Conservation (phyloP, 2,113 vertebrate species). For the Brachirus orientalis region DNA sequence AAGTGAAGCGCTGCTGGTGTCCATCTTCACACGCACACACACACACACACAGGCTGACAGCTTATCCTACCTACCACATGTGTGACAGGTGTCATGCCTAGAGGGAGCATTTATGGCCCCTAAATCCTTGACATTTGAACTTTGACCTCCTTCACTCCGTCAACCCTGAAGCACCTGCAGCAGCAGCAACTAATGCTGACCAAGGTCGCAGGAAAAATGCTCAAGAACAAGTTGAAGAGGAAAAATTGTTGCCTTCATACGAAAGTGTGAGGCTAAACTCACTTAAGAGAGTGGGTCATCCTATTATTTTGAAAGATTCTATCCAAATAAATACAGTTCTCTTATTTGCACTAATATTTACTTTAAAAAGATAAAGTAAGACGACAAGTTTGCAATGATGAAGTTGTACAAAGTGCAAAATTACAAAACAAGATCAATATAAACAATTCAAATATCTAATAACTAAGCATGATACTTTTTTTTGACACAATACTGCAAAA, state of each 20-base stretch:
- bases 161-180: conserved; percentile 67
- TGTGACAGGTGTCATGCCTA: conserved; percentile 81
- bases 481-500: no score
- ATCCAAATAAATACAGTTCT: neutral
- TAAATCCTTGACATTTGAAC: conserved; percentile 76
- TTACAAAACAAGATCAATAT: no score
- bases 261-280: no score
- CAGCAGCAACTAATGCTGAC: neutral
- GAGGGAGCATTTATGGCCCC: conserved; percentile 74
- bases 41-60: conserved; percentile 54
- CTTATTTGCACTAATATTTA: no score
- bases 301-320: neutral
- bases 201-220: neutral
- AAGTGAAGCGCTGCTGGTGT: conserved; percentile 49
- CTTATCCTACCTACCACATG: conserved; percentile 83
- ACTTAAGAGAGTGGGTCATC: neutral
- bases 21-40: conserved; percentile 41
- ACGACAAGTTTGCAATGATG: no score
- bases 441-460: no score
- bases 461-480: no score
- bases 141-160: conserved; percentile 50
- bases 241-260: no score
- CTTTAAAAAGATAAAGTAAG: no score
- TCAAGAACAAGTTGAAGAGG: no score
- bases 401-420: no score